These are phyloP conservation scores for Drosophila littoralis DNA, from an alignment of 1,140 invertebrate species.

Conservation along the genomic window DNA sequence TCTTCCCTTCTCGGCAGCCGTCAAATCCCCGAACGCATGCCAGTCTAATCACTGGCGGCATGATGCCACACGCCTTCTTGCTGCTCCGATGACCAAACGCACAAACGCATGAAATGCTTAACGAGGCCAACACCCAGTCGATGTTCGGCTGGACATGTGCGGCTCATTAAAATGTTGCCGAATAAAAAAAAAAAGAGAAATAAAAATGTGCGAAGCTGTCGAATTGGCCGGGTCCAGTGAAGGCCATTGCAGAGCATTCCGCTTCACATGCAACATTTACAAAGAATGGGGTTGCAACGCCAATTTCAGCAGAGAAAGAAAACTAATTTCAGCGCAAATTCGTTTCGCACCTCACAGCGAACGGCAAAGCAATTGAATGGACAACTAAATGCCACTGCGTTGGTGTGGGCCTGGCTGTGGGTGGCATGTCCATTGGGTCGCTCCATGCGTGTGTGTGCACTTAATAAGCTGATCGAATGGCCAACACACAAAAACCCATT, in stretches of 20 bases:
- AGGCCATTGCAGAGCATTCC: slow-evolving; percentile 22
- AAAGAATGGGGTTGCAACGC: slow-evolving; percentile 58
- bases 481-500: slow-evolving; percentile 78
- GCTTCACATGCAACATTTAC: slow-evolving; percentile 37
- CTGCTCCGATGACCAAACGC: slow-evolving; percentile 33
- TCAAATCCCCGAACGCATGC: slow-evolving; percentile 55
- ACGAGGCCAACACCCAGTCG: slow-evolving; percentile 46
- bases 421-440: slow-evolving; percentile 8
- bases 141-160: slow-evolving; percentile 62
- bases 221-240: slow-evolving; percentile 22
- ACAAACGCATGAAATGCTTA: slow-evolving; percentile 40
- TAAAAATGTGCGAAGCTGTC: slow-evolving; percentile 46
- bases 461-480: slow-evolving; percentile 81
- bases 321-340: slow-evolving; percentile 82
- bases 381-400: slow-evolving; percentile 45
- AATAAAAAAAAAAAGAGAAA: slow-evolving; percentile 21
- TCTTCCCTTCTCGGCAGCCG: neutral
- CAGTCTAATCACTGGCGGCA: slow-evolving; percentile 64
- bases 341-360: slow-evolving; percentile 77
- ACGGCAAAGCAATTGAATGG: slow-evolving; percentile 73
- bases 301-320: slow-evolving; percentile 71
- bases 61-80: slow-evolving; percentile 65
- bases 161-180: slow-evolving; percentile 70
- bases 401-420: neutral
- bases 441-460: slow-evolving; percentile 66